Percentiles rank a stretch among this genome's conserved stretches.
Conservation (phyloP, 2,888 invertebrate genomes). For the Drosophila emarginata region DNA sequence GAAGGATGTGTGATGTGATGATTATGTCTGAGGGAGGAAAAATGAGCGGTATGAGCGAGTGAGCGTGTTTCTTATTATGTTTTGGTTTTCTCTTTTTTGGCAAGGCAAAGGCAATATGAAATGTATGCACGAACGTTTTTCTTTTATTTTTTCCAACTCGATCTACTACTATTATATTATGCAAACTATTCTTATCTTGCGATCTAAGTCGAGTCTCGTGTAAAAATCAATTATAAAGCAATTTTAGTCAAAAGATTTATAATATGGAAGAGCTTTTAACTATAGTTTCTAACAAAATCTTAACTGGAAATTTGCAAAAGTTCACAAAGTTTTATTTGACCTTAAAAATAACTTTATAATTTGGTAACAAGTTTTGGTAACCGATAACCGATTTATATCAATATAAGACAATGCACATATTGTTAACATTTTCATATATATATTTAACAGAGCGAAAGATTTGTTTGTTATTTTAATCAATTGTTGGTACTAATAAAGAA, state of each 20-base stretch:
- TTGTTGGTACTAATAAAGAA: not conserved
- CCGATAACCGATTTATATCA: too few relatives aligned
- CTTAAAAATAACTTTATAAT: too few relatives aligned
- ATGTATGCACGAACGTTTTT: conserved; percentile 7
- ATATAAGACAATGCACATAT: too few relatives aligned
- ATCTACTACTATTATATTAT: not conserved
- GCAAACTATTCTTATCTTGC: not conserved
- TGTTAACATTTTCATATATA: too few relatives aligned
- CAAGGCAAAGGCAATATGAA: conserved; percentile 2
- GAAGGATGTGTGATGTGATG: conserved; percentile 47
- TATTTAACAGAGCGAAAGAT: not conserved
- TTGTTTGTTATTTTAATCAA: not conserved
- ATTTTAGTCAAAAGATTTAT: too few relatives aligned
- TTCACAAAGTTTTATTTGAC: too few relatives aligned
- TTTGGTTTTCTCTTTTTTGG: not conserved
- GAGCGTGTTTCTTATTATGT: conserved; percentile 58
- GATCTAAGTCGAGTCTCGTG: too few relatives aligned
- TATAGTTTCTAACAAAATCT: not conserved
- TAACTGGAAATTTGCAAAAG: not conserved
- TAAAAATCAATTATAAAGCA: too few relatives aligned
- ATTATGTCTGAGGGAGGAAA: conserved; percentile 66
- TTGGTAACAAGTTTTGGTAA: not conserved
- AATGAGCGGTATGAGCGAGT: conserved; percentile 76
- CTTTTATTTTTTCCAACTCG: not conserved
- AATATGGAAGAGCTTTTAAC: too few relatives aligned